phyloP scores from a whole-genome alignment of 2,888 invertebrate genomes.

The Entomobrya proxima region DNA sequence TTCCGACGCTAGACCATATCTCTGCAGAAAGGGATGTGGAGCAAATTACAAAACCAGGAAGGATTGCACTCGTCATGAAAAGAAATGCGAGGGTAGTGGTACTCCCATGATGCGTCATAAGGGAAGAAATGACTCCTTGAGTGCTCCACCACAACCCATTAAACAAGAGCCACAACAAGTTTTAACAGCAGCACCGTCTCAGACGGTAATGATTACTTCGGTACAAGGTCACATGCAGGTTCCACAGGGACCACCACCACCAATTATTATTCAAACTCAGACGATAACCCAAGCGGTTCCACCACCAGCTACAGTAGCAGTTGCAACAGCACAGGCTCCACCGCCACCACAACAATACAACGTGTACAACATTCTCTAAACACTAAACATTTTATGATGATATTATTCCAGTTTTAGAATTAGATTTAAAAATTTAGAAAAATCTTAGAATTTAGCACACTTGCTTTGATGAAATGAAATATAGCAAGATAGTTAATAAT shows the following conservation, averaged over 20 bases:
- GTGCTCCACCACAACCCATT: background rate
- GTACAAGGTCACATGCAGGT: background rate
- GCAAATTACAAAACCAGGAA: constrained; percentile 28
- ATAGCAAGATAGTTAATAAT: no score
- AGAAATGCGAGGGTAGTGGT: constrained; percentile 4
- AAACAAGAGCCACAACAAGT: background rate
- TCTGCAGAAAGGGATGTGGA: constrained; percentile 17
- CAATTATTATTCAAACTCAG: background rate
- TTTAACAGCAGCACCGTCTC: no score
- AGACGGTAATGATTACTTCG: background rate
- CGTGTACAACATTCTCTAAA: constrained; percentile 25
- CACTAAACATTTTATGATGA: no score
- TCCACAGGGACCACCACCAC: background rate
- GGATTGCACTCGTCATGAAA: constrained; percentile 20
- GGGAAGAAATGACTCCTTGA: background rate
- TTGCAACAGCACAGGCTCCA: no score
- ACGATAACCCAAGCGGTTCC: background rate
- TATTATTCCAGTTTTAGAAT: no score
- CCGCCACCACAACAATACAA: background rate
- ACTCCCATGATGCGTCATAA: constrained; percentile 29
- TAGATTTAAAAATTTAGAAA: no score
- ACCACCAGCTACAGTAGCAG: background rate
- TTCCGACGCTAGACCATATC: constrained; percentile 4
- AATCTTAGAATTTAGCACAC: no score
- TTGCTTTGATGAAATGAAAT: no score